Conservation (phyloP, 1,140 invertebrate genomes). For the Xylocopa sonorina region DNA sequence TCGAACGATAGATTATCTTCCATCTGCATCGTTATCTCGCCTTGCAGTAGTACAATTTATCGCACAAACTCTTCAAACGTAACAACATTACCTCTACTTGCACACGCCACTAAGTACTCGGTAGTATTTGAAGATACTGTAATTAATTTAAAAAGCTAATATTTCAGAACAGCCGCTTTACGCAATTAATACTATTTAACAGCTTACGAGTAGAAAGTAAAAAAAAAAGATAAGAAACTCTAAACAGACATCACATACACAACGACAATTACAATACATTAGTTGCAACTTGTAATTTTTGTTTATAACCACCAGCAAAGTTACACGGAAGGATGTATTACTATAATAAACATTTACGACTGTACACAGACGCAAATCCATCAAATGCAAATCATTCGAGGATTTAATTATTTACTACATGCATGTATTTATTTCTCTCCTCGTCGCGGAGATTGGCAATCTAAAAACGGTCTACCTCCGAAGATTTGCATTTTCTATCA, state of each 20-base stretch:
- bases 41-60: too few relatives aligned
- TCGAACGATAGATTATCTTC: too few relatives aligned
- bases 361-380: background rate
- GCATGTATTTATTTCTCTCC: background rate
- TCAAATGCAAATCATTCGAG: constrained; percentile 24
- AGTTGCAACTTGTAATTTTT: background rate
- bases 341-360: too few relatives aligned
- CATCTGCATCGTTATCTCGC: too few relatives aligned
- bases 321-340: background rate
- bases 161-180: constrained; percentile 18
- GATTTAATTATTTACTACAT: background rate
- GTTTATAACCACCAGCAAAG: background rate
- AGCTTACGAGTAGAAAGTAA: background rate
- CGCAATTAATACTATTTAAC: constrained; percentile 39
- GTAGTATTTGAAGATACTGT: constrained; percentile 28
- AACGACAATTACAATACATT: constrained; percentile 22
- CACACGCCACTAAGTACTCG: constrained; percentile 2
- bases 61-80: too few relatives aligned
- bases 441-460: background rate
- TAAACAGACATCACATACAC: constrained; percentile 15
- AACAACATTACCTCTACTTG: background rate
- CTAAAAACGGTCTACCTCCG: background rate
- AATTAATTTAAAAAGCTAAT: constrained; percentile 37
- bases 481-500: constrained; percentile 5
- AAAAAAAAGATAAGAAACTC: too few relatives aligned